Percentiles rank a stretch among this genome's conserved stretches.
Evolutionary conservation across 2,797 vertebrate species (phyloP).

Genomic region (Enteromius thamalakanensis): DNA sequence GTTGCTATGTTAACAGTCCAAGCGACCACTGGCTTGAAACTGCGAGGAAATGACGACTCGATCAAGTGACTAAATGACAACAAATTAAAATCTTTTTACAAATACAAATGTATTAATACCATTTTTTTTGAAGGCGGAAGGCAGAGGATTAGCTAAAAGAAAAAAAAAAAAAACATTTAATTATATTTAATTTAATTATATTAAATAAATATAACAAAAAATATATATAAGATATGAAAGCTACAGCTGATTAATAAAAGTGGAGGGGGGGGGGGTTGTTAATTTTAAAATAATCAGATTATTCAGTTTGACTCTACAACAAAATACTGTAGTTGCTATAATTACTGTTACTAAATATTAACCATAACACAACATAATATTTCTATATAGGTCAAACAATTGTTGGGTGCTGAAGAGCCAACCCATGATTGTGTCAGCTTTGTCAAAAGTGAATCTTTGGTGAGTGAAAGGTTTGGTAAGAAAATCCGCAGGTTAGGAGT

Average conservation of each 20-base stretch:
- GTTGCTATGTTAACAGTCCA: constrained; percentile 72
- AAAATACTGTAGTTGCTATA: background rate
- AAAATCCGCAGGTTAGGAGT: background rate
- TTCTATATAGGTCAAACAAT: background rate
- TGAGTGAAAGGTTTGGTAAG: background rate
- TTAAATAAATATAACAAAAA: background rate
- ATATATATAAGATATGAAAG: background rate
- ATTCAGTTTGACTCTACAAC: background rate
- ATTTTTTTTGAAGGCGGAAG: background rate
- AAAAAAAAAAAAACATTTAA: background rate
- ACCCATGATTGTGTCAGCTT: background rate
- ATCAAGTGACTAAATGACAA: constrained; percentile 74
- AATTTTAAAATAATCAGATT: background rate
- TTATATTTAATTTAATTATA: background rate
- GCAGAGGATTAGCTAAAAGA: background rate
- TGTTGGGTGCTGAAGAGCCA: background rate
- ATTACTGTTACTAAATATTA: background rate
- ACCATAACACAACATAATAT: background rate
- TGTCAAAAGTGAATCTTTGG: background rate
- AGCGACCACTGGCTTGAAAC: constrained; percentile 39
- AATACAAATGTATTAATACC: background rate
- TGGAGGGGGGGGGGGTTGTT: background rate
- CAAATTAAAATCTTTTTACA: background rate
- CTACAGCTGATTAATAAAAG: background rate
- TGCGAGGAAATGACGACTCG: constrained; percentile 61